Percentiles rank a stretch among this genome's conserved stretches.
Conservation (phyloP, 2,888 invertebrate species). For the Pristionchus exspectatus region DNA sequence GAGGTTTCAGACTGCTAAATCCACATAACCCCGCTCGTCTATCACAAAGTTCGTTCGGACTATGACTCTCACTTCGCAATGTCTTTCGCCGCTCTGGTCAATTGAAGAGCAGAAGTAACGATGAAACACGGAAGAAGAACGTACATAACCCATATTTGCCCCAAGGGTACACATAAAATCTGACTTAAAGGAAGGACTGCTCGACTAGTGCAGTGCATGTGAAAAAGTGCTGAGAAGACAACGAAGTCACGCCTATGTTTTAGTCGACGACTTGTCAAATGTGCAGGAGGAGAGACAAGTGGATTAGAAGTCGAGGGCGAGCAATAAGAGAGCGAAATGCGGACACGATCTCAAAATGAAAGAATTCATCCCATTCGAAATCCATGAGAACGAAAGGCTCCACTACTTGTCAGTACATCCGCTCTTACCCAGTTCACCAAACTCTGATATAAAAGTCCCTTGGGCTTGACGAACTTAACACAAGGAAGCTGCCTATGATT, state of each 20-base stretch:
- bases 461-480: neutral
- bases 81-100: neutral
- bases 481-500: neutral
- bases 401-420: neutral
- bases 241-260: neutral
- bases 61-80: neutral
- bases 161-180: neutral
- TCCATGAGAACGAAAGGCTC: neutral
- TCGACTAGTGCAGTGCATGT: neutral
- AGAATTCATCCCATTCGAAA: neutral
- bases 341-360: neutral
- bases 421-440: no score
- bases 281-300: neutral
- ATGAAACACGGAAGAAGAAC: neutral
- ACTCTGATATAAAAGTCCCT: no score
- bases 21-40: neutral
- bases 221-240: constrained; percentile 6
- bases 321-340: neutral
- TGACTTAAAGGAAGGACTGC: neutral
- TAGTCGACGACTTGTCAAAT: constrained; percentile 1
- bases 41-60: neutral
- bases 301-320: constrained; percentile 13
- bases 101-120: neutral
- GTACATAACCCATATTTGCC: neutral
- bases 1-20: neutral